Evolutionary conservation across 2,113 vertebrate genomes (phyloP).

Genomic region (Falco punctatus): DNA sequence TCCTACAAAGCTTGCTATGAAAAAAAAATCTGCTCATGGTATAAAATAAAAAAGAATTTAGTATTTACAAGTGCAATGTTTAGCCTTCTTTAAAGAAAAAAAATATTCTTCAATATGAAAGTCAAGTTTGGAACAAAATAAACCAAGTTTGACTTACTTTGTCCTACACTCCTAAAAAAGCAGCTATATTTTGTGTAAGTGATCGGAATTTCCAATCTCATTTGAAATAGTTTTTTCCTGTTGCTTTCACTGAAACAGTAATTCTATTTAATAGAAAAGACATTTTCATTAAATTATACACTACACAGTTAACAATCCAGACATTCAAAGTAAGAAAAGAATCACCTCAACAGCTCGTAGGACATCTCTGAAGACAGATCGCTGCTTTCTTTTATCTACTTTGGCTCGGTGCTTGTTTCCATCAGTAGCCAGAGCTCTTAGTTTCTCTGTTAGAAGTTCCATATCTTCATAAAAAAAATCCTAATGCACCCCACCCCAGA

Average conservation of each 20-base stretch:
- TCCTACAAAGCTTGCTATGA: neutral
- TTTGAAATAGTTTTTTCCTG: neutral
- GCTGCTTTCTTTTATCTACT: constrained; percentile 94
- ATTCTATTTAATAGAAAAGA: neutral
- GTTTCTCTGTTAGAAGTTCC: constrained; percentile 87
- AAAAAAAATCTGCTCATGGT: neutral
- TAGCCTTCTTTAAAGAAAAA: neutral
- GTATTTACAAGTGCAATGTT: neutral
- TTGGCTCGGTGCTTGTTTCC: constrained; percentile 96
- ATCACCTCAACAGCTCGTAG: constrained; percentile 91
- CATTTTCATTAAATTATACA: neutral
- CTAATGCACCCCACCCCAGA: constrained; percentile 55
- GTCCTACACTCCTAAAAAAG: neutral
- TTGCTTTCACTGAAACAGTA: neutral
- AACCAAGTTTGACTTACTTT: neutral
- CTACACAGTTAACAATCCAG: neutral
- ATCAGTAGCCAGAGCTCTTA: constrained; percentile 91
- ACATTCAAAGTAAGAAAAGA: neutral
- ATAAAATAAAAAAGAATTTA: neutral
- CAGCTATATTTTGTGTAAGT: neutral
- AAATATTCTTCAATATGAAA: neutral
- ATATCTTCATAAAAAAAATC: constrained; percentile 91
- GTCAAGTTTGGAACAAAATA: neutral
- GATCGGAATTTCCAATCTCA: neutral
- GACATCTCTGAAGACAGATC: constrained; percentile 94